Conservation (phyloP, 2,888 invertebrate genomes). For the Sericinus montela region DNA sequence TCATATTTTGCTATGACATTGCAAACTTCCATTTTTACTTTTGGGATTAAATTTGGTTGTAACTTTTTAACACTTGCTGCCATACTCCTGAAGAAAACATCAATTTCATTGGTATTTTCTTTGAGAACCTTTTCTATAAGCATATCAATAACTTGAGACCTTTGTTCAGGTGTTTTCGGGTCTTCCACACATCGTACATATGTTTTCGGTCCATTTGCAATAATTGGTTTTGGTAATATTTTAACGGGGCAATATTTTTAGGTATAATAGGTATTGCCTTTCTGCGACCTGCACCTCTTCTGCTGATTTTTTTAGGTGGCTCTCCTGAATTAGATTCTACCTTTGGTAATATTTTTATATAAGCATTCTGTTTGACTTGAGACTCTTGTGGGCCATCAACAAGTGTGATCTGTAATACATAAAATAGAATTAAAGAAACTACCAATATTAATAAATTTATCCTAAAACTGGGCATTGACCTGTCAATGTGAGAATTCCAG, state of each 20-base stretch:
- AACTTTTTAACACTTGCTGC: constrained; percentile 72
- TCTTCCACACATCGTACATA: constrained; percentile 56
- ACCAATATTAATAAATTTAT: no score
- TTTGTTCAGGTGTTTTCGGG: constrained; percentile 47
- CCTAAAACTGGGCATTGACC: no score
- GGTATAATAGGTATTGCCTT: constrained; percentile 51
- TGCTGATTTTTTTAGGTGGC: constrained; percentile 52
- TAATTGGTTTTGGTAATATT: constrained; percentile 66
- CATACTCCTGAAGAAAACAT: constrained; percentile 72
- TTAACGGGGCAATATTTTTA: constrained; percentile 59
- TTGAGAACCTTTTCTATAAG: constrained; percentile 66
- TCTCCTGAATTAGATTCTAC: constrained; percentile 32
- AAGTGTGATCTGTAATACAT: constrained; percentile 60
- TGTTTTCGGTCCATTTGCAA: constrained; percentile 56
- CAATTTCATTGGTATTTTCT: constrained; percentile 71
- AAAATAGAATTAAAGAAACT: no score
- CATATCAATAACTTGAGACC: constrained; percentile 61
- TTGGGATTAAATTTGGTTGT: constrained; percentile 69
- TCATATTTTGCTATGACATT: constrained; percentile 74
- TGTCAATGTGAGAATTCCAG: no score
- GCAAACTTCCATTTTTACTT: constrained; percentile 75
- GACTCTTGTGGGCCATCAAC: constrained; percentile 51
- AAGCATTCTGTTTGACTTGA: constrained; percentile 30
- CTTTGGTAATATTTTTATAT: constrained; percentile 34
- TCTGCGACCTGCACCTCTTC: constrained; percentile 54